Conservation (phyloP, 2,888 invertebrate species). For the Cephus runcator region DNA sequence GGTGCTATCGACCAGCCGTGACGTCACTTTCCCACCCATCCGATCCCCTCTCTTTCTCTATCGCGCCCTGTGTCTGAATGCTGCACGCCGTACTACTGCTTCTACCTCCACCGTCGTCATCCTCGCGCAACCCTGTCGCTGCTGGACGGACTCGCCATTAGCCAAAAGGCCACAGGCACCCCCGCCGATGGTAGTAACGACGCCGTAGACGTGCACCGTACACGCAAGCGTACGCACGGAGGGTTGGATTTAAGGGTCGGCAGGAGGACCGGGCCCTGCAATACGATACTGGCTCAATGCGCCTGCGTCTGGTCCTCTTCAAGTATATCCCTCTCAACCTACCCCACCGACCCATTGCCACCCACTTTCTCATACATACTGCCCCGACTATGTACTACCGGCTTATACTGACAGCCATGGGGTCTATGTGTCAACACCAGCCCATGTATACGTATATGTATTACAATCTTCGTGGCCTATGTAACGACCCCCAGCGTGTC, state of each 20-base stretch:
- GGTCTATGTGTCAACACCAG: too few species aligned
- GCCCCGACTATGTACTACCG: too few species aligned
- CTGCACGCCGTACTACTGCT: background rate
- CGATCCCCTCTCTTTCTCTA: background rate
- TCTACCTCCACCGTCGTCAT: background rate
- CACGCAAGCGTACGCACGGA: slow-evolving; percentile 56
- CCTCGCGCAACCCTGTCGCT: too few species aligned
- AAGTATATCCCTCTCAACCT: background rate
- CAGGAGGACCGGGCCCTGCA: slow-evolving; percentile 29
- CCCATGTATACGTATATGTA: too few species aligned
- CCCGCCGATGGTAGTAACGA: slow-evolving; percentile 10
- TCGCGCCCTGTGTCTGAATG: background rate
- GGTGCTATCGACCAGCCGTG: slow-evolving; percentile 60
- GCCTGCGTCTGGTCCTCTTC: slow-evolving; percentile 42
- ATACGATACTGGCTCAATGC: slow-evolving; percentile 40
- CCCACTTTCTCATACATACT: too few species aligned
- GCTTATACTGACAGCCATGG: too few species aligned
- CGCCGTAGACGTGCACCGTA: slow-evolving; percentile 23
- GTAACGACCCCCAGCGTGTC: background rate
- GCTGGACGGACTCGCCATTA: background rate
- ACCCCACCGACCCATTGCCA: too few species aligned
- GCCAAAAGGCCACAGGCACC: background rate
- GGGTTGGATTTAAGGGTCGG: slow-evolving; percentile 13
- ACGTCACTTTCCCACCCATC: slow-evolving; percentile 49
- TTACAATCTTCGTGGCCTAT: too few species aligned